These are phyloP conservation scores for Dipus sagitta DNA, from an alignment of 2,797 vertebrate genomes.

Conservation along the genomic window DNA sequence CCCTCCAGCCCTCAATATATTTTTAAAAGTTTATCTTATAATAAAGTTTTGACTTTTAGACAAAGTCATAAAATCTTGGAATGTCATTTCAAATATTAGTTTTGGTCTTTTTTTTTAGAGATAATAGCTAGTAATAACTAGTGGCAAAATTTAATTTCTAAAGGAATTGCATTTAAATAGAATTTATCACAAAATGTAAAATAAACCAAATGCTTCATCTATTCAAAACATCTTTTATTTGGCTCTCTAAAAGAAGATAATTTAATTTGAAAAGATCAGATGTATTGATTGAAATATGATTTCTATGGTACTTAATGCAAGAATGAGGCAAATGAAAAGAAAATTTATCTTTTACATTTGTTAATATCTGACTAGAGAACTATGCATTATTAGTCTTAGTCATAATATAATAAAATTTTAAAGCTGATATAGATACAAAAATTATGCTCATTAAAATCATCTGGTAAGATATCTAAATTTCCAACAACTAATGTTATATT, in stretches of 20 bases:
- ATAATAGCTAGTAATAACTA: slow-evolving; percentile 43
- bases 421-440: slow-evolving; percentile 13
- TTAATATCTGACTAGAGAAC: slow-evolving; percentile 61
- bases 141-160: slow-evolving; percentile 64
- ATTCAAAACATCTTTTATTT: slow-evolving; percentile 69
- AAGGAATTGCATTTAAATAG: slow-evolving; percentile 71
- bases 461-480: slow-evolving; percentile 55
- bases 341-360: slow-evolving; percentile 69
- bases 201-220: slow-evolving; percentile 62
- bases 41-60: slow-evolving; percentile 56
- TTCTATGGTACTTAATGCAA: slow-evolving; percentile 69
- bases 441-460: slow-evolving; percentile 66
- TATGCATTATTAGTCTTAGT: slow-evolving; percentile 40
- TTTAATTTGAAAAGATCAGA: slow-evolving; percentile 76
- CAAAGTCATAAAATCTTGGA: slow-evolving; percentile 21
- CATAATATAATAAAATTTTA: slow-evolving; percentile 31
- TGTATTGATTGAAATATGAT: slow-evolving; percentile 76
- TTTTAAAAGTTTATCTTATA: slow-evolving; percentile 15
- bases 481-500: slow-evolving; percentile 45
- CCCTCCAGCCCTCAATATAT: background rate
- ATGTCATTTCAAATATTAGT: slow-evolving; percentile 43
- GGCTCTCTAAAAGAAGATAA: slow-evolving; percentile 66
- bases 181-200: slow-evolving; percentile 72
- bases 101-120: background rate
- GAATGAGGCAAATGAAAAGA: slow-evolving; percentile 71